Evolutionary conservation across 2,113 vertebrate genomes (phyloP).

Genomic region (Phylloscopus trochiloides): DNA sequence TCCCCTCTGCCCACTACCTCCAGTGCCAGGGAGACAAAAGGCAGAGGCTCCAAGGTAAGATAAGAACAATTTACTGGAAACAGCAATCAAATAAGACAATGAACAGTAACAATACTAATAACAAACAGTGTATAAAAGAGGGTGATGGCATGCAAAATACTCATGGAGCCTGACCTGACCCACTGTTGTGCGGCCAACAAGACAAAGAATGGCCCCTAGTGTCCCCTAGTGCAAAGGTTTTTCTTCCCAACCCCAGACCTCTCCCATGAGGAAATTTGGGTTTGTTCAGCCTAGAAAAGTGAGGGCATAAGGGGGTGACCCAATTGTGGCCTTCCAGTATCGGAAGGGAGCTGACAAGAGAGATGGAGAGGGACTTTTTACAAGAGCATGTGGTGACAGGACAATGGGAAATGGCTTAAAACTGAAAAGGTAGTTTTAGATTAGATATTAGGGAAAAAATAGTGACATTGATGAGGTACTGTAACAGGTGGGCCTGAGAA

Average conservation of each 20-base stretch:
- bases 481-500: background rate
- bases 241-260: background rate
- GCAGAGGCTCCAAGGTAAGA: rapidly evolving
- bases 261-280: background rate
- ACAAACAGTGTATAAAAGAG: background rate
- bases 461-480: background rate
- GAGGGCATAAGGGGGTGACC: background rate
- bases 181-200: rapidly evolving
- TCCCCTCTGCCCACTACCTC: background rate
- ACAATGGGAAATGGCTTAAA: background rate
- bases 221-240: rapidly evolving
- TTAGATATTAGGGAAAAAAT: background rate
- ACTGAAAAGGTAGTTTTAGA: background rate
- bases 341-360: rapidly evolving
- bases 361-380: background rate
- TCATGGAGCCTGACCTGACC: background rate
- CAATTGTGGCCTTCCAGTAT: background rate
- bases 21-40: background rate
- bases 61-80: background rate
- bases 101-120: background rate
- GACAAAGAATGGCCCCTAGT: background rate
- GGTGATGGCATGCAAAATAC: background rate
- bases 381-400: background rate
- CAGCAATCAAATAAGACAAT: background rate
- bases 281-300: background rate